A percentile compares a stretch with the other conserved stretches of the same genome.
phyloP scores from a whole-genome alignment of 2,888 invertebrate genomes.

The Thecocarcelia acutangulata region DNA sequence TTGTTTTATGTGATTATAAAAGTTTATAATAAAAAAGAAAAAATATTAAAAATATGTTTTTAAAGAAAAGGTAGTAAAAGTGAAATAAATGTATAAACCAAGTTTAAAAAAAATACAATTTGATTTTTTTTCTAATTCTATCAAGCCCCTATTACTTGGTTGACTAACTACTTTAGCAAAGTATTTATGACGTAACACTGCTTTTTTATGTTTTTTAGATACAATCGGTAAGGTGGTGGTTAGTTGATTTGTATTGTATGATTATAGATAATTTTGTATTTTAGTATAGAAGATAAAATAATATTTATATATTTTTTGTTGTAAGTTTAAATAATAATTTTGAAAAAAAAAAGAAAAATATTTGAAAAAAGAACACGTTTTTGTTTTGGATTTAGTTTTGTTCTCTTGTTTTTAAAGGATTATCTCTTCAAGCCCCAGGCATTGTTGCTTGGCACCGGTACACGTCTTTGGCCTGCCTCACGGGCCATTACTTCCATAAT shows the following conservation, averaged over 20 bases:
- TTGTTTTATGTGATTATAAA: not conserved
- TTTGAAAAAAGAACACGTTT: constrained; percentile 15
- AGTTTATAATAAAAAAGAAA: constrained; percentile 7
- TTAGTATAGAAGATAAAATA: not conserved
- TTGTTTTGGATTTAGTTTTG: not conserved
- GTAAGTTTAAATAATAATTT: constrained; percentile 27
- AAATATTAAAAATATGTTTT: not conserved
- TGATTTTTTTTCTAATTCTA: constrained; percentile 27
- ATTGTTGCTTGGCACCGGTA: constrained; percentile 87
- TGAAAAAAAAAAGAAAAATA: constrained; percentile 4
- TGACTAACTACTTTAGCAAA: constrained; percentile 54
- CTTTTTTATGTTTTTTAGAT: not conserved
- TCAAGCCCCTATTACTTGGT: constrained; percentile 36
- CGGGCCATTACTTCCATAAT: constrained; percentile 91
- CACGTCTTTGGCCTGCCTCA: constrained; percentile 89
- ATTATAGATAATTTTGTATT: not conserved
- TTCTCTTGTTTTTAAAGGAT: constrained; percentile 23
- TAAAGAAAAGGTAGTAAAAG: not conserved
- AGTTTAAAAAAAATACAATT: not conserved
- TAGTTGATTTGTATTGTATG: constrained; percentile 5
- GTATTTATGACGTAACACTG: constrained; percentile 10
- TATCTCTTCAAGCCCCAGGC: constrained; percentile 80
- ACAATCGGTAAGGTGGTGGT: constrained; percentile 1
- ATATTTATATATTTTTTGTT: not conserved
- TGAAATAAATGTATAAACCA: not conserved